Base-by-base conservation (phyloP, 2,797 vertebrate species). In the Coranthus polyacanthus region DNA sequence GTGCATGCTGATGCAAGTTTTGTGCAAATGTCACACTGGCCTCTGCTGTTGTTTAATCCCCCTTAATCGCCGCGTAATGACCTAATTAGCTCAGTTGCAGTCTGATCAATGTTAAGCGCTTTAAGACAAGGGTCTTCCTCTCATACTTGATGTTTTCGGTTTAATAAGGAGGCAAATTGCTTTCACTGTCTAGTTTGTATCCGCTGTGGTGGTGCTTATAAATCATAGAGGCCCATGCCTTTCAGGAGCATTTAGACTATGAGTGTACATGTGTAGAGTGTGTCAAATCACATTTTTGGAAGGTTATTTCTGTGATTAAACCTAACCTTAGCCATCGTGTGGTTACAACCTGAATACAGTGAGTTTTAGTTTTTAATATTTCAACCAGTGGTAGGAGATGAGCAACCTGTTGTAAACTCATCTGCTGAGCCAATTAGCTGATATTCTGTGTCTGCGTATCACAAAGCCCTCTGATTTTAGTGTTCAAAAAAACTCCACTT, bases 31-130 rank as follows among this genome's bases (percentile, higher is more conserved):
- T 79, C 75, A 73, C 52, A 62, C 65, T 21, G 70, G 63, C 54
- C 79, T 82, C 56, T 68, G 60, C 61, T 73, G 61, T 53, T 65
- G 56, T 75, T 37, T 88, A 72, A 85, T 77, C 26, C 73, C 73
- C 24, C 38, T 65, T 85, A 80, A 79, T 84, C 41, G 50, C 50
- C 1, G 42, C 20, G 12, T 81, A 78, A 83, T 81, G 66, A 74
- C 55, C 61, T 56, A 50, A 78, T 83, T 80, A 75, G 65, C 57
- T 58, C 42, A 44, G 20, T 77, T 74, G 72, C 26, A 50, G 12
- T 53, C 43, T 4, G 22, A 78, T 84, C 70, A 68, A 24, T 67
- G 32, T 24, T 22, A 26, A 66, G 16, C 12, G 3, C 24, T 53
- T 45, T 16, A 61, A 55, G 43, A 73, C 3, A 13, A 59, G 22